These are phyloP conservation scores for Danio jaintianensis DNA, from an alignment of 2,797 vertebrate genomes.

Conservation along the genomic window DNA sequence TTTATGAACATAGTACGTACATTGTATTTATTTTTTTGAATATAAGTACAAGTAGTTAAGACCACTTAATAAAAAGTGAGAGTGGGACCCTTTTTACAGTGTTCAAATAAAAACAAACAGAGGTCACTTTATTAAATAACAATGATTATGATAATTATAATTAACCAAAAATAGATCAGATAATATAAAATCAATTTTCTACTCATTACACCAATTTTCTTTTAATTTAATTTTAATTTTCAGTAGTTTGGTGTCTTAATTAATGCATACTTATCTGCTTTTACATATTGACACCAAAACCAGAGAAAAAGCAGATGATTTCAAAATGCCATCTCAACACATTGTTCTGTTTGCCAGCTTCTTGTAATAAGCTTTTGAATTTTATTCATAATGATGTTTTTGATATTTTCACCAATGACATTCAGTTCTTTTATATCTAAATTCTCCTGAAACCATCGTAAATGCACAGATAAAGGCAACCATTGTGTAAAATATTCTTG, in stretches of 20 bases:
- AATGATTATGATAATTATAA: neutral
- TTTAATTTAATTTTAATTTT: too few relatives aligned
- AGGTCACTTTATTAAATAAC: neutral
- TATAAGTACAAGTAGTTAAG: too few relatives aligned
- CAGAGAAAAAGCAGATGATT: neutral
- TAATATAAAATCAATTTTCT: neutral
- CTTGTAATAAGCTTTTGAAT: neutral
- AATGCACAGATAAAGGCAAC: neutral
- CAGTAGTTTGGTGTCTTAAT: too few relatives aligned
- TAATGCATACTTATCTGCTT: neutral
- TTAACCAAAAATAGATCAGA: neutral
- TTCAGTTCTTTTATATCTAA: too few relatives aligned
- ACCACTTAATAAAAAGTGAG: too few relatives aligned
- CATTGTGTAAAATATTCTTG: neutral
- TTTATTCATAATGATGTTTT: neutral
- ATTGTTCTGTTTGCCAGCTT: neutral
- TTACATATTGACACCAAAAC: neutral
- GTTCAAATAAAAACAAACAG: too few relatives aligned
- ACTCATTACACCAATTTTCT: neutral
- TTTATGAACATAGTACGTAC: too few relatives aligned
- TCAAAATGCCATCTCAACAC: neutral
- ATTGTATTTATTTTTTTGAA: too few relatives aligned
- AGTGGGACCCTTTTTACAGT: too few relatives aligned
- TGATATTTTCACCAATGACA: neutral
- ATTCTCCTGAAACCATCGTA: neutral